These are phyloP conservation scores for Wiebesia pumilae DNA, from an alignment of 1,140 invertebrate species.

Conservation along the genomic window DNA sequence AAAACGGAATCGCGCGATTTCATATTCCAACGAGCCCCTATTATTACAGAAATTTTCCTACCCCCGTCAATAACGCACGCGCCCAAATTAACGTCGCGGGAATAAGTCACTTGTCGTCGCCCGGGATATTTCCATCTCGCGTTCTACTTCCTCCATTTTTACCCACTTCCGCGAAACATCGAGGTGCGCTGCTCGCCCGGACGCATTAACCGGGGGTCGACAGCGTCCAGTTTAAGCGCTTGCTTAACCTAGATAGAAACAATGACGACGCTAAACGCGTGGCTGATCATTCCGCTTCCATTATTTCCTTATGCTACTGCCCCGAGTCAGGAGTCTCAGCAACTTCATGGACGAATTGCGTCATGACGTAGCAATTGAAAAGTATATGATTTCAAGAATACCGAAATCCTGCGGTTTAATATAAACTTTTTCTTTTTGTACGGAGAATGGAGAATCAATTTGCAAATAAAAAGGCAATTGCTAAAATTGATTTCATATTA, in stretches of 20 bases:
- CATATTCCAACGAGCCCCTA: background rate
- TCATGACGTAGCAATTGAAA: background rate
- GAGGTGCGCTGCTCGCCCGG: background rate
- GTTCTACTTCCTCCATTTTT: conserved; percentile 60
- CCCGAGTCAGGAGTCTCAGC: conserved; percentile 43
- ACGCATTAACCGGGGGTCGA: background rate
- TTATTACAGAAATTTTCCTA: background rate
- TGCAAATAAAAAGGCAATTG: background rate
- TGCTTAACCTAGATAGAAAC: conserved; percentile 14
- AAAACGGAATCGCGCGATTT: background rate
- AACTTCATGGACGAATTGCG: conserved; percentile 48
- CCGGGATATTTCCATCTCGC: conserved; percentile 48
- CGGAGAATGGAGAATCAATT: background rate
- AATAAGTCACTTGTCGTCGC: too few species aligned
- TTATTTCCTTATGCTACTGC: background rate
- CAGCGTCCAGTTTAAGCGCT: background rate
- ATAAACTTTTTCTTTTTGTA: background rate
- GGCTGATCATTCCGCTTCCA: background rate
- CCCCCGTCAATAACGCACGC: too few species aligned
- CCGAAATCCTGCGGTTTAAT: background rate
- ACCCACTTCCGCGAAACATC: conserved; percentile 15
- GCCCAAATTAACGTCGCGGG: too few species aligned
- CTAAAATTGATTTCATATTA: background rate
- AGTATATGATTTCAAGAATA: background rate
- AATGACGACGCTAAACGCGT: background rate